Evolutionary conservation across 2,797 vertebrate species (phyloP).

Genomic region (Hippopotamyrus pictus): DNA sequence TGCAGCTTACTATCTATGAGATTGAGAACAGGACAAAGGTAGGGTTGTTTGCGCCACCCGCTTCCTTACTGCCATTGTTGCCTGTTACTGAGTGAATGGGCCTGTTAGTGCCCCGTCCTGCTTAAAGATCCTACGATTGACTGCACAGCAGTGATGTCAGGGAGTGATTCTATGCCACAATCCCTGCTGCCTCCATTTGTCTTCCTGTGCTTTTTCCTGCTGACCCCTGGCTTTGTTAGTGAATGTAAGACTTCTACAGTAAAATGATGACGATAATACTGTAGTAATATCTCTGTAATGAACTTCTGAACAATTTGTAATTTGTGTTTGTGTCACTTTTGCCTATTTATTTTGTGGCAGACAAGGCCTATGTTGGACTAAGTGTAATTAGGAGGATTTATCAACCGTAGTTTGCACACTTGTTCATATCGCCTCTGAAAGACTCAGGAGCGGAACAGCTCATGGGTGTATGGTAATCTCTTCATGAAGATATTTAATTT

Average conservation of each 20-base stretch:
- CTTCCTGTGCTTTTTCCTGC: background rate
- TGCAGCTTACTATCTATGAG: constrained; percentile 94
- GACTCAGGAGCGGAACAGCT: background rate
- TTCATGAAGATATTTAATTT: background rate
- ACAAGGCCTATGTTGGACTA: background rate
- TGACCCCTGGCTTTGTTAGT: background rate
- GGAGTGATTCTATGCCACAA: background rate
- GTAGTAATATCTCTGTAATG: background rate
- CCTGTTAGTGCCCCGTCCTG: background rate
- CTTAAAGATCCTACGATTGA: background rate
- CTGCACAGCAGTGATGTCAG: background rate
- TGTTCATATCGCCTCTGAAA: background rate
- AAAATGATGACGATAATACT: background rate
- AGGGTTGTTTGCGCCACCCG: constrained; percentile 37
- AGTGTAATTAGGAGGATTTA: background rate
- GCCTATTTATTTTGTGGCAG: background rate
- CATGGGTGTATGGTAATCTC: background rate
- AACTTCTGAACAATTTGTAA: background rate
- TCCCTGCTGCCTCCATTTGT: background rate
- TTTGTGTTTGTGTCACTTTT: background rate
- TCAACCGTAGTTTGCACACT: background rate
- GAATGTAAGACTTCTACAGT: background rate
- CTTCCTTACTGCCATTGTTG: background rate
- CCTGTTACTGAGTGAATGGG: background rate
- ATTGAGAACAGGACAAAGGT: constrained; percentile 97